Evolutionary conservation across 2,113 vertebrate genomes (phyloP), one percentile per base, ranked within the genome.

Genomic region (Triplophysa siluroides): DNA sequence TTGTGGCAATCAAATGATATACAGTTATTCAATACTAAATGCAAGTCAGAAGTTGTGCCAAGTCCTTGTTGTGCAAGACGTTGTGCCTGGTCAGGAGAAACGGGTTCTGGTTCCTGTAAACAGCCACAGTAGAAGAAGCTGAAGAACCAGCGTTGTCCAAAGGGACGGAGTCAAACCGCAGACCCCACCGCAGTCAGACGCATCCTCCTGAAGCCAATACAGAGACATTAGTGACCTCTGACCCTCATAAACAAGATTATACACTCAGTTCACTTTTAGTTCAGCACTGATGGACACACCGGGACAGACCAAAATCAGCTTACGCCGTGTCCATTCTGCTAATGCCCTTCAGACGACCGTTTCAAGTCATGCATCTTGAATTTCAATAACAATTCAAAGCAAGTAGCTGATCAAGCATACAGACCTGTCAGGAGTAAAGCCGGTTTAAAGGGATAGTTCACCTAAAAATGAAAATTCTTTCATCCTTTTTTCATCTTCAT

Each of bases 131-230:
- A 98, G 92, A 77, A 95, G 81, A 83, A 96, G 47, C 85, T 98
- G 98, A 88, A 95, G 90, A 82, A 90, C 92, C 58, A 95, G 69
- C 89, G 96, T 78, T 33, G 93, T 92, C 94, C 94, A 94, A 13
- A 96, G 91, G 47, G 94, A 93, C 18, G 94, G 94, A 80, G 85
- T 95, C 88, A 99, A 86, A 79, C 91, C 92, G 88, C 92, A 94
- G 88, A 91, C 96, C 3, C 96, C 94, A 81, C 98, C 98, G 16
- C 98, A 99, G 87, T 99, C 98, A 0, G 94, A 93, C 5, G 95
- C 95, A 87, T 98, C 95, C 82, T 99, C 97, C 98, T 99, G 94
- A 80, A 88, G 26, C 16, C 68, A 56, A 92, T 80, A 86, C 71
- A 84, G 87, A 77, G 73, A 67, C 43, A 82, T 75, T 50, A 72